Base-by-base conservation (phyloP, 2,888 invertebrate species). In the Platerodrilus igneus region DNA sequence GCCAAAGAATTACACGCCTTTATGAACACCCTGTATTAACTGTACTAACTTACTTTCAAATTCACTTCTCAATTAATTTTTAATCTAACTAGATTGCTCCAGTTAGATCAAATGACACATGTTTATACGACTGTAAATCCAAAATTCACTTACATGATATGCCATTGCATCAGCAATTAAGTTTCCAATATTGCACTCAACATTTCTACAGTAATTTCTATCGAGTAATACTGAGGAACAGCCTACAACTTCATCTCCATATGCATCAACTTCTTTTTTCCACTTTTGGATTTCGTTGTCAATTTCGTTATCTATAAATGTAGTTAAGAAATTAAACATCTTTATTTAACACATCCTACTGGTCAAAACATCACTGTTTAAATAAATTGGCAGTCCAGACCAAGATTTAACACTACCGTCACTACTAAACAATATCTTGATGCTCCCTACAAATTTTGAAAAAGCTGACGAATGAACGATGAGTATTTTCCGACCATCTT, bases 391-490 rank as follows among this genome's bases (percentile, higher is more conserved):
- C 37, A 78, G 75, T 1, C 91, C 91, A 13, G 45, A 38, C 76
- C 81, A 88, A 6, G 66, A 56, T 4, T 70, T 64, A 1, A 88
- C 68, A 43, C 79, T 74, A 3, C 89, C 89, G 0, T 71, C 57
- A 0, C 74, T 69, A 62, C 90, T 76, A 58, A 89, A 84, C 51
- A 66, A 76, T 1, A 90, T 73, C 15, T 80, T 78, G 31, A 92
- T 71, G 59, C 82, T 77, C 7, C 91, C 91, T 21, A 92, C 68
- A 62, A 89, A 92, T 57, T 81, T 79, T 1, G 82, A 78, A 64
- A 78, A 84, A 37, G 81, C 78, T 0, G 79, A 76, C 1, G 86
- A 83, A 65, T 86, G 86, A 9, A 85, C 83, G 28, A 86, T 75
- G 6, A 81, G 67, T 2, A 83, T 77, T 63, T 72, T 54, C 2